phyloP scores from a whole-genome alignment of 2,888 invertebrate genomes.

The Caenorhabditis sp. region DNA sequence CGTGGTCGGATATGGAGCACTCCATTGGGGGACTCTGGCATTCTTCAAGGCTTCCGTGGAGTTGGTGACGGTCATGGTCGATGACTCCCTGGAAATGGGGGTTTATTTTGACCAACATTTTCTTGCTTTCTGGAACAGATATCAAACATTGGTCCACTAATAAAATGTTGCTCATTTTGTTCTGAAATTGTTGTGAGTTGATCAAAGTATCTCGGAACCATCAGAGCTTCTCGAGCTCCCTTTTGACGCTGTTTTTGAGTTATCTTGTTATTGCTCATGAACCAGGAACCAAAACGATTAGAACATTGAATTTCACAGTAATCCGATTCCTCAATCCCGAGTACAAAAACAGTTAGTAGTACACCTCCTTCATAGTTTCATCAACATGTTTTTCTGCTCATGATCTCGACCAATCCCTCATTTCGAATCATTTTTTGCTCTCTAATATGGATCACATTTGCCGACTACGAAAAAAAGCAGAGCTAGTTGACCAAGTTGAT shows the following conservation, averaged over 20 bases:
- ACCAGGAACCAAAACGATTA: background rate
- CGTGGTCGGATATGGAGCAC: conserved; percentile 29
- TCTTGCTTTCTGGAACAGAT: too few species aligned
- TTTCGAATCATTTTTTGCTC: conserved; percentile 4
- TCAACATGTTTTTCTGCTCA: conserved; percentile 27
- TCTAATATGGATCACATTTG: too few species aligned
- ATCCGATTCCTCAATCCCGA: background rate
- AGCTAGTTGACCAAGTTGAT: conserved; percentile 11
- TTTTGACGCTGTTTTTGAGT: too few species aligned
- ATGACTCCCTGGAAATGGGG: conserved; percentile 50
- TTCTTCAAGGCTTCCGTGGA: conserved; percentile 45
- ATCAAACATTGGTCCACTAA: too few species aligned
- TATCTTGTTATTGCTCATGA: too few species aligned
- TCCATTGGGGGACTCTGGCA: conserved; percentile 45
- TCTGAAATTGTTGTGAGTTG: too few species aligned
- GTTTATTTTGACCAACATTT: too few species aligned
- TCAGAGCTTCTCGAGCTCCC: too few species aligned
- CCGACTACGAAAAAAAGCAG: background rate
- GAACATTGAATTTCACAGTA: background rate
- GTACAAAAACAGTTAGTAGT: background rate
- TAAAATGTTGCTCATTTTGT: too few species aligned
- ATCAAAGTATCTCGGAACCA: too few species aligned
- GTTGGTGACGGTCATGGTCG: conserved; percentile 38
- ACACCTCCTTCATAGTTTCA: background rate
- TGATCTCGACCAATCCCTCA: background rate